Conservation (phyloP, 2,888 invertebrate species). For the Villa cingulata region DNA sequence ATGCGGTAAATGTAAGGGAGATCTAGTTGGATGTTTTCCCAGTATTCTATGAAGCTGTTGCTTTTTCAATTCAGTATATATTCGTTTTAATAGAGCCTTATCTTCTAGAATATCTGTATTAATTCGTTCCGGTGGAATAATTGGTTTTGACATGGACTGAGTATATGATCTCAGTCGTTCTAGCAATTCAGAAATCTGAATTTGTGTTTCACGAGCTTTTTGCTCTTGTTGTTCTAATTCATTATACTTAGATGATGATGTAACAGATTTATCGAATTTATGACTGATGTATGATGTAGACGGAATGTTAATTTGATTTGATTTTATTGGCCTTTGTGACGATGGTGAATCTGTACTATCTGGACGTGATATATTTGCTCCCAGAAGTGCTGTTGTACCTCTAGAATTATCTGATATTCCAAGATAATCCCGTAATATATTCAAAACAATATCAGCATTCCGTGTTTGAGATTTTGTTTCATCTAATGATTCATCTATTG, state of each 20-base stretch:
- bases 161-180: slow-evolving; percentile 18
- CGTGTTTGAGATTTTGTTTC: slow-evolving; percentile 4
- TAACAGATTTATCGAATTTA: not conserved
- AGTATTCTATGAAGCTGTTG: slow-evolving; percentile 29
- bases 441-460: slow-evolving; percentile 24
- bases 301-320: not conserved
- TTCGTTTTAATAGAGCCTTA: slow-evolving; percentile 49
- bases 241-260: not conserved
- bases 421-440: slow-evolving; percentile 23
- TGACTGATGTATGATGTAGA: not conserved
- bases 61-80: slow-evolving; percentile 29
- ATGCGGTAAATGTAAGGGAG: slow-evolving; percentile 12
- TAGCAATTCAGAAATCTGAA: slow-evolving; percentile 13
- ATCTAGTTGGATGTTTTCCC: slow-evolving; percentile 21
- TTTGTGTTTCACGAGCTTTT: not conserved
- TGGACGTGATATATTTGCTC: slow-evolving; percentile 26
- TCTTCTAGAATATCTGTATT: slow-evolving; percentile 61
- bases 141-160: slow-evolving; percentile 11
- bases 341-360: slow-evolving; percentile 30
- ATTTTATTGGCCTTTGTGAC: slow-evolving; percentile 21
- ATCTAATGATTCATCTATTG: slow-evolving; percentile 1
- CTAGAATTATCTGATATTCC: slow-evolving; percentile 21
- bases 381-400: slow-evolving; percentile 25
- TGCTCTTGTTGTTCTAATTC: not conserved
- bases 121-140: slow-evolving; percentile 43